These are phyloP conservation scores for Enteromius unitaeniatus DNA, from an alignment of 2,797 vertebrate species.

Conservation along the genomic window DNA sequence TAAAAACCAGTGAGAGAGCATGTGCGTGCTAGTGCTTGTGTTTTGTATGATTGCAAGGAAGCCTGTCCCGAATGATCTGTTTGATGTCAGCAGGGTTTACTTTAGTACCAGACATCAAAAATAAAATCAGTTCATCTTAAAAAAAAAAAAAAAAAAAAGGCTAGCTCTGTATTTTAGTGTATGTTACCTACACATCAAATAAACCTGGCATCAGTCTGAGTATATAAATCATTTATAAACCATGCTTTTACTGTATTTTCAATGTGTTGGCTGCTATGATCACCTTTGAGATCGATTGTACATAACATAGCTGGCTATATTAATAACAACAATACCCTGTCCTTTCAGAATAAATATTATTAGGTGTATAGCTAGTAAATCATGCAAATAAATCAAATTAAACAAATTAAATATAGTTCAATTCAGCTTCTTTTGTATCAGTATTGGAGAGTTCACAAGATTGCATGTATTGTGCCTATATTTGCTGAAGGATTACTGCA, in stretches of 20 bases:
- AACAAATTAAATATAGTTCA: no score
- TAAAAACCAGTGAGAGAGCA: neutral
- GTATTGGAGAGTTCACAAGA: neutral
- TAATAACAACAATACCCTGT: neutral
- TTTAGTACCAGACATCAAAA: neutral
- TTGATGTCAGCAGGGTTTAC: conserved; percentile 10
- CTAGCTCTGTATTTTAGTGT: neutral
- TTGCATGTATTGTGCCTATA: neutral
- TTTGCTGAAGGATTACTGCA: neutral
- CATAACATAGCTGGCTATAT: neutral
- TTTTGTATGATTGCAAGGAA: conserved; percentile 55
- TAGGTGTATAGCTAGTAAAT: neutral
- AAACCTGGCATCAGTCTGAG: neutral
- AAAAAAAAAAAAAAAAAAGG: conserved; percentile 1
- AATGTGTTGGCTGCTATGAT: neutral
- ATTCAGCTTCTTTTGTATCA: neutral
- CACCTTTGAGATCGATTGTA: neutral
- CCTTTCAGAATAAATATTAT: neutral
- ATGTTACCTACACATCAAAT: neutral
- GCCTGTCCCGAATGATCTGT: conserved; percentile 18
- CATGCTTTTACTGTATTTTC: neutral
- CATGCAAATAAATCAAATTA: neutral
- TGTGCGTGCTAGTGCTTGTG: neutral
- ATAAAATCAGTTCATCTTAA: neutral
- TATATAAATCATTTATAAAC: neutral